Conservation (phyloP, 2,113 vertebrate species). For the Pituophis catenifer region DNA sequence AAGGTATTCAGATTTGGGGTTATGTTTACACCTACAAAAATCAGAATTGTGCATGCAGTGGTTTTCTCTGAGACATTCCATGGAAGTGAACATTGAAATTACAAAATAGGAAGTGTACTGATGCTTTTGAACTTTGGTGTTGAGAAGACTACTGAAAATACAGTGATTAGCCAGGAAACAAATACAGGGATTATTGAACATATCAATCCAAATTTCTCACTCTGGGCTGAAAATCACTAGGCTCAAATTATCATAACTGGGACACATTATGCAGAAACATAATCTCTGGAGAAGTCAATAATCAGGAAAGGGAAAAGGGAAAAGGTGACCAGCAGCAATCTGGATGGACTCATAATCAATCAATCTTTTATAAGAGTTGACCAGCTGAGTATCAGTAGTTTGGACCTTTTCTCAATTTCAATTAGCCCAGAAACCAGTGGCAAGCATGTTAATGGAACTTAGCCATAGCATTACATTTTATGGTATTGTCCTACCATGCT, state of each 20-base stretch:
- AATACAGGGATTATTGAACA: not conserved
- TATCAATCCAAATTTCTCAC: not conserved
- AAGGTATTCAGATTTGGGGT: not conserved
- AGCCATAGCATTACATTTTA: not conserved
- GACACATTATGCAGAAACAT: not conserved
- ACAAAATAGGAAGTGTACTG: not conserved
- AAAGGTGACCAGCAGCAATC: not conserved
- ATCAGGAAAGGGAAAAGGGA: not conserved
- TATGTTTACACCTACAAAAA: not conserved
- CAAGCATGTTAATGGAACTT: not conserved
- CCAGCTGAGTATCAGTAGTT: not conserved
- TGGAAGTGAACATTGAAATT: not conserved
- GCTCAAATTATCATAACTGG: not conserved
- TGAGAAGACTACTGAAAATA: not conserved
- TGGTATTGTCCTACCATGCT: not conserved
- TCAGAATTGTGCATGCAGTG: not conserved
- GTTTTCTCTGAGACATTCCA: not conserved
- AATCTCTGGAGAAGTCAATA: not conserved
- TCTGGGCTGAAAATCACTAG: not conserved
- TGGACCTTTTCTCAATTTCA: not conserved
- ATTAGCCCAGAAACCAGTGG: not conserved
- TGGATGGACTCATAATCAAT: not conserved
- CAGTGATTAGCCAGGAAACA: not conserved
- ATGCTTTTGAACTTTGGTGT: not conserved
- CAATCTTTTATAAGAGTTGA: not conserved